Evolutionary conservation across 2,888 invertebrate species (phyloP).

Genomic region (Cryptophagus acutangulus): DNA sequence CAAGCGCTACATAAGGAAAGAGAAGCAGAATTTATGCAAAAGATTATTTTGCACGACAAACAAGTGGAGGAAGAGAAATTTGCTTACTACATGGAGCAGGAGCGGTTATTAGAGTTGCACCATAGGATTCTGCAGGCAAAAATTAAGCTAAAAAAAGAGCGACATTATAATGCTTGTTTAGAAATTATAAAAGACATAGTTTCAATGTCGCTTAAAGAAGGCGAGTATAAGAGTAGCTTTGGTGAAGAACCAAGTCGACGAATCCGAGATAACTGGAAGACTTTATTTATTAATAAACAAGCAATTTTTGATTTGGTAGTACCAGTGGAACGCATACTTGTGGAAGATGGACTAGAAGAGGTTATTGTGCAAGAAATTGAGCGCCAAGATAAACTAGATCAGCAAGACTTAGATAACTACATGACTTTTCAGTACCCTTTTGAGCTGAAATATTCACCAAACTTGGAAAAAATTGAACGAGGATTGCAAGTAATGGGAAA

Average conservation of each 20-base stretch:
- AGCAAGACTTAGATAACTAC: slow-evolving; percentile 56
- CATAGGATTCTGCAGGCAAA: slow-evolving; percentile 54
- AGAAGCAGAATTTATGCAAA: slow-evolving; percentile 48
- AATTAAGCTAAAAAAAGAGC: slow-evolving; percentile 49
- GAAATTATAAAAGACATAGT: slow-evolving; percentile 54
- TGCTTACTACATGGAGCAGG: slow-evolving; percentile 46
- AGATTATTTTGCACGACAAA: slow-evolving; percentile 24
- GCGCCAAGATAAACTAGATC: slow-evolving; percentile 53
- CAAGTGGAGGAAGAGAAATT: slow-evolving; percentile 30
- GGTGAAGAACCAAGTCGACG: slow-evolving; percentile 46
- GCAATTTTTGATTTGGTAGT: slow-evolving; percentile 53
- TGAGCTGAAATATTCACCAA: slow-evolving; percentile 46
- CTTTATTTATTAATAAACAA: slow-evolving; percentile 53
- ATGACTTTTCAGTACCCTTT: slow-evolving; percentile 53
- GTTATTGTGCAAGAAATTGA: slow-evolving; percentile 49
- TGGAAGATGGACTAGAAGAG: slow-evolving; percentile 40
- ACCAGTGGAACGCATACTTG: slow-evolving; percentile 45
- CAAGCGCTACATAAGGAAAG: slow-evolving; percentile 51
- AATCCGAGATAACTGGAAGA: slow-evolving; percentile 55
- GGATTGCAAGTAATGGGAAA: slow-evolving; percentile 42
- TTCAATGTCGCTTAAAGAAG: slow-evolving; percentile 53
- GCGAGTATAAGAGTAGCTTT: slow-evolving; percentile 49
- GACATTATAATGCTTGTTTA: slow-evolving; percentile 51
- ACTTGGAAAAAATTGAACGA: slow-evolving; percentile 22
- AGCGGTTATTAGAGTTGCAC: slow-evolving; percentile 50